Evolutionary conservation across 1,140 invertebrate species (phyloP).

Genomic region (Pentalonia nigronervosa): DNA sequence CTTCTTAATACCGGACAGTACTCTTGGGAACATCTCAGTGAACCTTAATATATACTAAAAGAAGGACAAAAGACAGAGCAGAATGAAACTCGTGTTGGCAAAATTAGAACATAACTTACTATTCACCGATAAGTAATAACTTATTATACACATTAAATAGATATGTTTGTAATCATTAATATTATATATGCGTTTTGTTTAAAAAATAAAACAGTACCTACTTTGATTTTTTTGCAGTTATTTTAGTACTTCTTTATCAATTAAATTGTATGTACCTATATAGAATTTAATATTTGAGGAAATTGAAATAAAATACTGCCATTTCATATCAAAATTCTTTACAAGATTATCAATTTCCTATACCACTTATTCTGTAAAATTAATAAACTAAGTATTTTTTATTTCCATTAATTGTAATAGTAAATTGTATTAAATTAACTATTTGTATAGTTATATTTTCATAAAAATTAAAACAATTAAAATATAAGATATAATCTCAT

Average conservation of each 20-base stretch:
- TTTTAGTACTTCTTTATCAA: background rate
- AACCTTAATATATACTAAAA: conserved; percentile 2
- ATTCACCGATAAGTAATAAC: background rate
- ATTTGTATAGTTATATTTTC: too few species aligned
- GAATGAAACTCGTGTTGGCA: background rate
- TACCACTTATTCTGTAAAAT: background rate
- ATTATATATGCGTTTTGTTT: background rate
- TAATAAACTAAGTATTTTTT: background rate
- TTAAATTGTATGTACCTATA: background rate
- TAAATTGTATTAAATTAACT: background rate
- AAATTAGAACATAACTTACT: conserved; percentile 1
- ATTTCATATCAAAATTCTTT: background rate
- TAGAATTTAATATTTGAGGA: background rate
- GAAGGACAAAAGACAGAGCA: background rate
- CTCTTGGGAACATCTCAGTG: background rate
- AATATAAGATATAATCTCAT: background rate
- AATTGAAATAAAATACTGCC: background rate
- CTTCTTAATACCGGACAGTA: background rate
- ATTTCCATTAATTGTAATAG: background rate
- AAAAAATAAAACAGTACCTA: background rate
- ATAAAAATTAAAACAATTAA: background rate
- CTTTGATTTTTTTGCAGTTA: background rate
- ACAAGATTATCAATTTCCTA: background rate
- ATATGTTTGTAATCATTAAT: background rate
- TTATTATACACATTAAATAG: background rate